Percentiles rank a stretch among this genome's conserved stretches.
phyloP scores from a whole-genome alignment of 2,888 invertebrate species.

The Polyploca ridens region DNA sequence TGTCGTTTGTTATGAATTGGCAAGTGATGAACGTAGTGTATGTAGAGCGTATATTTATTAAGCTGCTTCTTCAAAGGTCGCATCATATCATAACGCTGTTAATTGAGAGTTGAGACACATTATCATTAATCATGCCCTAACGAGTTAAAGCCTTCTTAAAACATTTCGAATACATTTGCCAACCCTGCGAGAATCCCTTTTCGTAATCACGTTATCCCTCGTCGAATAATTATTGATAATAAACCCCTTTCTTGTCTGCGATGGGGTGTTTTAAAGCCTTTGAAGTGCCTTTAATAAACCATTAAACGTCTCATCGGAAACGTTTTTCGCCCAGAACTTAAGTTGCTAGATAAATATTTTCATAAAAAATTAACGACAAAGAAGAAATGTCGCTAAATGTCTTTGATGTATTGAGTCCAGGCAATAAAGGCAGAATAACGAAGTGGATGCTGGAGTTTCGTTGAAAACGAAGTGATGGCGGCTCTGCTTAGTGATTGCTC shows the following conservation, averaged over 20 bases:
- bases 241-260: conserved; percentile 39
- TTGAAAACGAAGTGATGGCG: background rate
- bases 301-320: conserved; percentile 43
- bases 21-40: background rate
- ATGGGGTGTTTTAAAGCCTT: conserved; percentile 38
- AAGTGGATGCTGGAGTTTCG: background rate
- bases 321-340: conserved; percentile 20
- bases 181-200: conserved; percentile 31
- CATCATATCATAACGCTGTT: conserved; percentile 3
- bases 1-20: background rate
- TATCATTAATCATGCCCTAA: conserved; percentile 8
- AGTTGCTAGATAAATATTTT: conserved; percentile 8
- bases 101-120: conserved; percentile 5
- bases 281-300: conserved; percentile 54
- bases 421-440: background rate
- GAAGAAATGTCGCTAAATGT: background rate
- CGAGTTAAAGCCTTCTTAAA: conserved; percentile 9
- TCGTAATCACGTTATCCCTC: conserved; percentile 48
- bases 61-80: background rate
- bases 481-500: background rate
- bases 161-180: conserved; percentile 14
- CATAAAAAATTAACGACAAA: background rate
- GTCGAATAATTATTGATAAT: conserved; percentile 59
- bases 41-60: background rate
- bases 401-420: background rate